Base-by-base conservation (phyloP, 1,140 invertebrate genomes). In the Diplogasteroides magnus region DNA sequence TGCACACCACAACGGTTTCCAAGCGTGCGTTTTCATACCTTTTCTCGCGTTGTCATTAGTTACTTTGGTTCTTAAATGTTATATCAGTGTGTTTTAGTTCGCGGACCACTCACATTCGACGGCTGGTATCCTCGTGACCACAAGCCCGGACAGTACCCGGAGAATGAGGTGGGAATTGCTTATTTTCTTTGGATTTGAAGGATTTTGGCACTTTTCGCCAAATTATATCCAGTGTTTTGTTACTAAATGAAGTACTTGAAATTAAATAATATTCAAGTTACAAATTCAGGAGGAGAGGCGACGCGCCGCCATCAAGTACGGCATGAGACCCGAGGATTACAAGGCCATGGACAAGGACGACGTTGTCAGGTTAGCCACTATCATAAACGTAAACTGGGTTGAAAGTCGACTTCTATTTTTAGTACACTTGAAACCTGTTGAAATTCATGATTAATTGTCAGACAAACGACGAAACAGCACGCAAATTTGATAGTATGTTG, bases 121-220 rank as follows among this genome's bases (percentile, higher is more conserved):
- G 78, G 78, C 1, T 80, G 78, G 78, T 80, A 73, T 31, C 77
- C 75, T 2, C 62, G 81, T 64, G 80, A 82, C 71, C 81, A 82
- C 67, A 70, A 74, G 67, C 80, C 80, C 37, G 77, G 76, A 25
- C 63, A 62, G 19, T 77, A 76, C 60, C 80, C 80, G 0, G 69
- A 67, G 15, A 83, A 32, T 31, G 81, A 83, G 37, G 37, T 48
- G 6, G 19, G 37, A 11, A n/a, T n/a, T n/a, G n/a, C n/a, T n/a
- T n/a, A n/a, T n/a, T n/a, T n/a, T n/a, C n/a, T n/a, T n/a, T n/a
- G n/a, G n/a, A n/a, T n/a, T n/a, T n/a, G n/a, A n/a, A n/a, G n/a
- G n/a, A n/a, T n/a, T n/a, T n/a, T n/a, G n/a, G n/a, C n/a, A n/a
- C n/a, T n/a, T n/a, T n/a, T n/a, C n/a, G n/a, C n/a, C n/a, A n/a